A percentile compares a stretch with the other conserved stretches of the same genome.
Evolutionary conservation across 2,797 vertebrate genomes (phyloP).

Genomic region (Masticophis lateralis): DNA sequence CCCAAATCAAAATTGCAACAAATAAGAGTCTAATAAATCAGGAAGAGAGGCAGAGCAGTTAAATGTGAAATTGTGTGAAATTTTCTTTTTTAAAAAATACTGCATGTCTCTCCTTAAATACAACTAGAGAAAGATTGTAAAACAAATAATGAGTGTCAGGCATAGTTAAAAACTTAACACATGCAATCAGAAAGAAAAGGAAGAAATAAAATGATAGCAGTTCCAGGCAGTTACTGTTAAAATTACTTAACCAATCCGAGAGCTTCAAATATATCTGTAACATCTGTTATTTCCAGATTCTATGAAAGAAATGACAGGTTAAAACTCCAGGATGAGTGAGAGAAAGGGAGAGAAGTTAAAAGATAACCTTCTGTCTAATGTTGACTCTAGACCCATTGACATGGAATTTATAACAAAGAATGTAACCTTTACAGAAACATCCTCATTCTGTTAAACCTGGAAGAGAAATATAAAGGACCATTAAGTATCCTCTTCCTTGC

Average conservation of each 20-base stretch:
- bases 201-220: slow-evolving; percentile 66
- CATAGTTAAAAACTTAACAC: slow-evolving; percentile 64
- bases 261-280: slow-evolving; percentile 25
- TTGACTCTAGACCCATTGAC: neutral
- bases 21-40: slow-evolving; percentile 63
- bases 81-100: slow-evolving; percentile 27
- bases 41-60: slow-evolving; percentile 66
- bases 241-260: slow-evolving; percentile 49
- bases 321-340: neutral
- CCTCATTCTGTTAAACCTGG: neutral
- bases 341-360: neutral
- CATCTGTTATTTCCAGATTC: slow-evolving; percentile 15
- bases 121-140: slow-evolving; percentile 59
- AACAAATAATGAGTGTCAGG: slow-evolving; percentile 67
- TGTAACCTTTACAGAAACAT: neutral
- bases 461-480: neutral
- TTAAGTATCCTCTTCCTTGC: neutral
- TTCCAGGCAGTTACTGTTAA: slow-evolving; percentile 44
- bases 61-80: slow-evolving; percentile 18
- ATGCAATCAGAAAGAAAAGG: slow-evolving; percentile 44
- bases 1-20: slow-evolving; percentile 71
- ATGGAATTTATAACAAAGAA: neutral
- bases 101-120: slow-evolving; percentile 18
- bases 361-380: neutral
- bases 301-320: neutral